Percentiles rank a stretch among this genome's conserved stretches.
phyloP scores from a whole-genome alignment of 2,888 invertebrate species.

The Dicyrtoma fusca region DNA sequence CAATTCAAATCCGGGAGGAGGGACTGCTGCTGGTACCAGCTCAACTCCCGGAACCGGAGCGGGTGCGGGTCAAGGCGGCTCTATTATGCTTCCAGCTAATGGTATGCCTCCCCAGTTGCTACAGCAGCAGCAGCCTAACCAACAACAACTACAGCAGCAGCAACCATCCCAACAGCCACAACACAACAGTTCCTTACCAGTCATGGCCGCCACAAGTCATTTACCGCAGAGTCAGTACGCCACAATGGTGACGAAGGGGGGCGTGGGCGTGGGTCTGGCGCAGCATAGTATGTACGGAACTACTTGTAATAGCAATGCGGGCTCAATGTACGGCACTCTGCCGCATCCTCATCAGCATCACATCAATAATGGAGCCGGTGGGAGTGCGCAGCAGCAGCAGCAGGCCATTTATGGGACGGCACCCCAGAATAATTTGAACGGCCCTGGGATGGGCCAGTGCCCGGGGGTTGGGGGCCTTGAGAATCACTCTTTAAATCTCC shows the following conservation, averaged over 20 bases:
- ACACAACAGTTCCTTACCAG: neutral
- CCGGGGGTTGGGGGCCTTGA: no score
- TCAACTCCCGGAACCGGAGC: constrained; percentile 34
- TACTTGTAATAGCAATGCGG: constrained; percentile 19
- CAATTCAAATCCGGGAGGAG: no score
- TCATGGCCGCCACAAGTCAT: neutral
- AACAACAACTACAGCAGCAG: neutral
- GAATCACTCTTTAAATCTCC: no score
- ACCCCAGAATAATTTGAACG: constrained; percentile 25
- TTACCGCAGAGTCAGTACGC: neutral
- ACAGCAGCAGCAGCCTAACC: constrained; percentile 27
- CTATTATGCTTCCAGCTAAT: no score
- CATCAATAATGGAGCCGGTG: neutral
- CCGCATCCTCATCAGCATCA: constrained; percentile 44
- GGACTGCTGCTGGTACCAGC: no score
- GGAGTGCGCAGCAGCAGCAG: constrained; percentile 5
- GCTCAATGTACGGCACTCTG: constrained; percentile 46
- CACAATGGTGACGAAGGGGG: neutral
- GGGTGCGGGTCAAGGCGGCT: neutral
- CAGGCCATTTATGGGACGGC: constrained; percentile 19
- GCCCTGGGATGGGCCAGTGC: neutral
- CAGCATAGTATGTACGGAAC: constrained; percentile 24
- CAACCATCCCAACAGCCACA: constrained; percentile 7
- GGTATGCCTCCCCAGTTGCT: no score
- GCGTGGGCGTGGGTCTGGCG: constrained; percentile 23